Evolutionary conservation across 2,888 invertebrate species (phyloP), one percentile per base, ranked within the genome.

Genomic region (Andrena bicolor): DNA sequence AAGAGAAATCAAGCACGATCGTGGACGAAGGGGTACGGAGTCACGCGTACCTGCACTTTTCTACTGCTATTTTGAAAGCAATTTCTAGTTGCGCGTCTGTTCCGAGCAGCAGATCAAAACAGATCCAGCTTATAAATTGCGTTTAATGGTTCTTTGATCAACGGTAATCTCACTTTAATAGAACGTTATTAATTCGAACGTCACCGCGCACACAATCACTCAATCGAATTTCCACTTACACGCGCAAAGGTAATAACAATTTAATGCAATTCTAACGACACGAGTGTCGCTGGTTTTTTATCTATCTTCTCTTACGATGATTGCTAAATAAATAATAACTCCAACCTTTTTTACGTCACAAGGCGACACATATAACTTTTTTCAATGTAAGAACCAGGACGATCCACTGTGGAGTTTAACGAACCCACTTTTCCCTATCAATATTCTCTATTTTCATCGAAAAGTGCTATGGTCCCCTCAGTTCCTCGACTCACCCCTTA

Each of bases 71-170:
- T 28, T n/a, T 13, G 0, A 26, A 41, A 32, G 51, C 28, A 30
- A 58, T 20, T 35, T 20, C 3, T 20, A 63, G 2, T 1, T n/a
- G 35, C 10, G 16, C n/a, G 30, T 20, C 16, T 49, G 61, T 8
- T 23, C 16, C 13, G 16, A 41, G 16, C 41, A 41, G 41, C 41
- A 8, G 26, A 32, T 53, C 32, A 2, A 76, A 68, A 77, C 58
- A n/a, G 58, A 77, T 51, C 53, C 26, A 35, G 49, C 58, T 16
- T 51, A 41, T 58, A 65, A 79, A 79, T 77, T 79, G 66, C 58
- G 8, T 28, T 79, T 70, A 65, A 79, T 70, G 49, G 78, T 56
- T 77, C 64, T 60, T 77, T 51, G 69, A 79, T 79, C 79, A 65
- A 60, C 49, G 28, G 35, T 63, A 79, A 79, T 77, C 64, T 41